phyloP scores from a whole-genome alignment of 2,888 invertebrate genomes.

The Lymantria monacha region DNA sequence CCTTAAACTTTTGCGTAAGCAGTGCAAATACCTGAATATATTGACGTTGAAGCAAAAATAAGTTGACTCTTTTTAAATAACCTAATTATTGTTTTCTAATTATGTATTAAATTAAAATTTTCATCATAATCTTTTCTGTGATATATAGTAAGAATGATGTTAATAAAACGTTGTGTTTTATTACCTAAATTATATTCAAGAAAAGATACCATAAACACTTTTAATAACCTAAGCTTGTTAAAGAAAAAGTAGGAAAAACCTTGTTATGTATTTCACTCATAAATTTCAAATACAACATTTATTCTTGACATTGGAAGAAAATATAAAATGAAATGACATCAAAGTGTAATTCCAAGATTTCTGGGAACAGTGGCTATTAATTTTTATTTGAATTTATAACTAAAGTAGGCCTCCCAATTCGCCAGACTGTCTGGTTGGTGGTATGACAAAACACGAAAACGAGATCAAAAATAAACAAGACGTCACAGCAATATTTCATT shows the following conservation, averaged over 20 bases:
- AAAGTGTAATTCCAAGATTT: slow-evolving; percentile 11
- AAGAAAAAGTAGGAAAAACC: not conserved
- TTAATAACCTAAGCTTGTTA: not conserved
- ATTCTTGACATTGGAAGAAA: not conserved
- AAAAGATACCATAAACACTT: not conserved
- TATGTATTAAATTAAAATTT: too few species aligned
- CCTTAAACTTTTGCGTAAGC: too few species aligned
- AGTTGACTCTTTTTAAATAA: too few species aligned
- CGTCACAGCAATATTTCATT: slow-evolving; percentile 39
- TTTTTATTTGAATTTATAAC: slow-evolving; percentile 30
- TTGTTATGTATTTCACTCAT: not conserved
- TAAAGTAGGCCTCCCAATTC: slow-evolving; percentile 32
- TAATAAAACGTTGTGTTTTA: not conserved
- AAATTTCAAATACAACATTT: not conserved
- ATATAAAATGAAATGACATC: slow-evolving; percentile 5
- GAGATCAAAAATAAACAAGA: slow-evolving; percentile 45
- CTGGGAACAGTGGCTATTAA: slow-evolving; percentile 7
- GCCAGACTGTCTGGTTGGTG: slow-evolving; percentile 52
- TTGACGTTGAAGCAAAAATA: too few species aligned
- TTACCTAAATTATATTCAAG: not conserved
- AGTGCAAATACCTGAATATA: too few species aligned
- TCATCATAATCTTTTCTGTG: too few species aligned
- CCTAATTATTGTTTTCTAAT: too few species aligned
- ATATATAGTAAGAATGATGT: not conserved
- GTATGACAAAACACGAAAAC: slow-evolving; percentile 22